A percentile compares a stretch with the other conserved stretches of the same genome.
Conservation (phyloP, 2,888 invertebrate species). For the Phytoseiulus persimilis region DNA sequence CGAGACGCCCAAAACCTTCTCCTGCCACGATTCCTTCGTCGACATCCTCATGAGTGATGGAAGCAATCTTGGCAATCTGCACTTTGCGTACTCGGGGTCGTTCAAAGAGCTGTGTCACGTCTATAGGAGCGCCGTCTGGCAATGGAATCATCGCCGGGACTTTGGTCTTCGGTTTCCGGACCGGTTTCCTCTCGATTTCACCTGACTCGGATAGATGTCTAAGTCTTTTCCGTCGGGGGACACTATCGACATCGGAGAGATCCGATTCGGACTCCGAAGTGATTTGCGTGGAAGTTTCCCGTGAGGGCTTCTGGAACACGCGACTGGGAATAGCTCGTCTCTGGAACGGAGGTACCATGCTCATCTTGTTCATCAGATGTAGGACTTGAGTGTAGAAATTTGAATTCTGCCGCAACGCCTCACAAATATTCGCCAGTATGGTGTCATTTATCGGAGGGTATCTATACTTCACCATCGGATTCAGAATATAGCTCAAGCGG, state of each 20-base stretch:
- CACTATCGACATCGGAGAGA: conserved; percentile 8
- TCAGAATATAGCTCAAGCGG: conserved; percentile 49
- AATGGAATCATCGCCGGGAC: neutral
- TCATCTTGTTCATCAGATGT: conserved; percentile 92
- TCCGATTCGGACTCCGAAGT: conserved; percentile 12
- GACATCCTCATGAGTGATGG: neutral
- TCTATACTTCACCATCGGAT: conserved; percentile 56
- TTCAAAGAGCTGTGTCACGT: neutral
- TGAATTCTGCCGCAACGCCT: conserved; percentile 65
- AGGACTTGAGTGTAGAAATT: conserved; percentile 67
- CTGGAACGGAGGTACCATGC: conserved; percentile 71
- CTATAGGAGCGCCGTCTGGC: neutral
- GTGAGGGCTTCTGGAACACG: neutral
- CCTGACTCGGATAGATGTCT: no score
- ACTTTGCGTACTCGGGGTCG: neutral
- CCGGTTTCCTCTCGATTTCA: neutral
- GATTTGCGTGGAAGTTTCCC: neutral
- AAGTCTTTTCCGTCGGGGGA: neutral
- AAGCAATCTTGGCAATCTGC: neutral
- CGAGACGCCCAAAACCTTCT: conserved; percentile 15
- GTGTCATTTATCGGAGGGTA: conserved; percentile 68
- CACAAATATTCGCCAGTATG: conserved; percentile 67
- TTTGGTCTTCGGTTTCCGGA: conserved; percentile 8
- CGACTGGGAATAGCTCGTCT: conserved; percentile 47
- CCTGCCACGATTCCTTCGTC: neutral